Evolutionary conservation across 2,113 vertebrate species (phyloP).

Genomic region (Fulmarus glacialis): DNA sequence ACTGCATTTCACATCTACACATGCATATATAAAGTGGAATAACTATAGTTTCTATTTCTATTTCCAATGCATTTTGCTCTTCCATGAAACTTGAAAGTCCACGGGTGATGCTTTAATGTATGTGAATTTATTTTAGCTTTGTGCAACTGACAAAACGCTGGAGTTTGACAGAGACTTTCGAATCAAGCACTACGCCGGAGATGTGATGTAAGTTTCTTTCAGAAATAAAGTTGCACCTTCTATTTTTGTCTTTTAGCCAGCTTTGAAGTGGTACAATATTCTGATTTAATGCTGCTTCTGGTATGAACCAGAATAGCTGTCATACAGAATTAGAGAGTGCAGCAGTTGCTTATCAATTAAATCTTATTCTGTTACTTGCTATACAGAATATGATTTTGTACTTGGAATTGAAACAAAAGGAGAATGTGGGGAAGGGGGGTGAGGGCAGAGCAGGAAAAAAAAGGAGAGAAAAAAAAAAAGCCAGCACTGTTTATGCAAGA

Average conservation of each 20-base stretch:
- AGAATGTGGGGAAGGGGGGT: not conserved
- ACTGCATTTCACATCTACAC: not conserved
- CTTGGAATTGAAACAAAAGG: not conserved
- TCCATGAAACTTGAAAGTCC: not conserved
- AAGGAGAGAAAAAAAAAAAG: not conserved
- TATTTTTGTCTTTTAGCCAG: not conserved
- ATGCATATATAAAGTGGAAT: not conserved
- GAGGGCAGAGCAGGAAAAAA: not conserved
- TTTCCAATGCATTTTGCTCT: not conserved
- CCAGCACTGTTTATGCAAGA: not conserved
- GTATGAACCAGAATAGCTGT: not conserved
- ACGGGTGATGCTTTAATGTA: not conserved
- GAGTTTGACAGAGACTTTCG: slow-evolving; percentile 96
- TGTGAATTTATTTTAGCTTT: slow-evolving; percentile 78
- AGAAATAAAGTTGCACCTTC: not conserved
- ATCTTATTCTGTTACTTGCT: not conserved
- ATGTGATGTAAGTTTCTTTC: slow-evolving; percentile 88
- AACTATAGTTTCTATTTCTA: not conserved
- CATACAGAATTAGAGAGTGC: not conserved
- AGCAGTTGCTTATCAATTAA: not conserved
- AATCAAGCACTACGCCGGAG: slow-evolving; percentile 92
- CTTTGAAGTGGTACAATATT: not conserved
- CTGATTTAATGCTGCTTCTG: not conserved
- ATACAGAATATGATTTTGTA: not conserved
- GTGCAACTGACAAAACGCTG: slow-evolving; percentile 89